These are phyloP conservation scores for Rhinichthys klamathensis DNA, from an alignment of 2,113 vertebrate species.

Conservation along the genomic window DNA sequence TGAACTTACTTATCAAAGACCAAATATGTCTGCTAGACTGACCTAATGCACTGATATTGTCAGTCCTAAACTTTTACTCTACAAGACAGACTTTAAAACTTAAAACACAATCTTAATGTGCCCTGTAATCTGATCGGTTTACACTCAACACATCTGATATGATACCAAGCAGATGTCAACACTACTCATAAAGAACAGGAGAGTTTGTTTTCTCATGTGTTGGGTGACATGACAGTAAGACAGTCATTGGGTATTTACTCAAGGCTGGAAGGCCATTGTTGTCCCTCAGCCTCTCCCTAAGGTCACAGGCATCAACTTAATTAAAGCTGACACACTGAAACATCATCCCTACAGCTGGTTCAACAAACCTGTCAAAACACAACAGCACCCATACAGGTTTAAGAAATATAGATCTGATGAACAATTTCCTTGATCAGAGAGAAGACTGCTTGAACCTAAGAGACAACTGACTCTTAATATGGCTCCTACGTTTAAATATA, in stretches of 20 bases:
- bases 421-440: constrained; percentile 30
- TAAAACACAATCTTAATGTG: constrained; percentile 11
- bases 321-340: constrained; percentile 48
- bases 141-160: constrained; percentile 27
- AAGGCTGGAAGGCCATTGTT: constrained; percentile 43
- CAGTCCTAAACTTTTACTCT: not conserved
- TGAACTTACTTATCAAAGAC: not conserved
- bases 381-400: constrained; percentile 17
- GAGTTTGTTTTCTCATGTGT: constrained; percentile 47
- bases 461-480: not conserved
- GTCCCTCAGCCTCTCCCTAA: constrained; percentile 40
- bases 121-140: constrained; percentile 21
- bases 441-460: not conserved
- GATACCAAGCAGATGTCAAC: constrained; percentile 32
- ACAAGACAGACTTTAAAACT: not conserved
- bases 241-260: constrained; percentile 34
- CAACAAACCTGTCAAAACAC: constrained; percentile 50
- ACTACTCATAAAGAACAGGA: constrained; percentile 43
- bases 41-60: not conserved
- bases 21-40: not conserved
- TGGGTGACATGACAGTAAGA: constrained; percentile 48
- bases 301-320: constrained; percentile 45
- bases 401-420: constrained; percentile 40
- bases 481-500: not conserved
- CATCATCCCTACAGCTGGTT: constrained; percentile 50